Evolutionary conservation across 2,113 vertebrate genomes (phyloP).

Genomic region (Pomatostomus ruficeps): DNA sequence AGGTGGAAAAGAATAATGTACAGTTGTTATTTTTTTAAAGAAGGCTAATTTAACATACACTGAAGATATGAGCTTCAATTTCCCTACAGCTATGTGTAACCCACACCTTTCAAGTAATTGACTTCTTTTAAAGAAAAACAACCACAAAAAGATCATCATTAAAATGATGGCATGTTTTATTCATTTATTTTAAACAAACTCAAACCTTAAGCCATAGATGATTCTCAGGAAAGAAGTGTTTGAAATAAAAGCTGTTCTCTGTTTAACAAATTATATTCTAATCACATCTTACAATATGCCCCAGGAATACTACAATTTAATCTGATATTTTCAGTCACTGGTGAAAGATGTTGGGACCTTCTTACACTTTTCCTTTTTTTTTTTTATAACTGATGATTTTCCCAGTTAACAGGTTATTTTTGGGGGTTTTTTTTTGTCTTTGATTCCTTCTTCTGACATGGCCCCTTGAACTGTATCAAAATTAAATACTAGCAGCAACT

Average conservation of each 20-base stretch:
- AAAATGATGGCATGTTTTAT: slow-evolving; percentile 44
- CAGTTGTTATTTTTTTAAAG: background rate
- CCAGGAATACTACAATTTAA: slow-evolving; percentile 42
- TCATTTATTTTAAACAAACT: slow-evolving; percentile 9
- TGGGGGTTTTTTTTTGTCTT: background rate
- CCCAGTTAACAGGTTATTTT: background rate
- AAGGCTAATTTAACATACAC: background rate
- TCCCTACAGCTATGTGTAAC: background rate
- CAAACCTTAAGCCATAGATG: background rate
- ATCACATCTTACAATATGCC: slow-evolving; percentile 10
- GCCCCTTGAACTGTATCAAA: slow-evolving; percentile 64
- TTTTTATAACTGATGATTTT: background rate
- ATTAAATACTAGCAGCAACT: slow-evolving; percentile 62
- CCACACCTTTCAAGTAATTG: slow-evolving; percentile 15
- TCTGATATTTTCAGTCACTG: slow-evolving; percentile 46
- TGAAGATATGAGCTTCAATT: background rate
- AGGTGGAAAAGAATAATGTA: background rate
- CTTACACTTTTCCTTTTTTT: background rate
- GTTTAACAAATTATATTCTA: slow-evolving; percentile 43
- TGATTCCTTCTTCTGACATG: slow-evolving; percentile 39
- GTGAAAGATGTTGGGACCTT: slow-evolving; percentile 44
- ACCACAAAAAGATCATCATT: background rate
- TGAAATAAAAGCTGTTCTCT: slow-evolving; percentile 54
- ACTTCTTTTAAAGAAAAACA: slow-evolving; percentile 28
- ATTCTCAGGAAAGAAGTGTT: slow-evolving; percentile 25